A percentile compares a stretch with the other conserved stretches of the same genome.
These are phyloP conservation scores for Hyla sarda DNA, from an alignment of 2,113 vertebrate species.

Conservation along the genomic window DNA sequence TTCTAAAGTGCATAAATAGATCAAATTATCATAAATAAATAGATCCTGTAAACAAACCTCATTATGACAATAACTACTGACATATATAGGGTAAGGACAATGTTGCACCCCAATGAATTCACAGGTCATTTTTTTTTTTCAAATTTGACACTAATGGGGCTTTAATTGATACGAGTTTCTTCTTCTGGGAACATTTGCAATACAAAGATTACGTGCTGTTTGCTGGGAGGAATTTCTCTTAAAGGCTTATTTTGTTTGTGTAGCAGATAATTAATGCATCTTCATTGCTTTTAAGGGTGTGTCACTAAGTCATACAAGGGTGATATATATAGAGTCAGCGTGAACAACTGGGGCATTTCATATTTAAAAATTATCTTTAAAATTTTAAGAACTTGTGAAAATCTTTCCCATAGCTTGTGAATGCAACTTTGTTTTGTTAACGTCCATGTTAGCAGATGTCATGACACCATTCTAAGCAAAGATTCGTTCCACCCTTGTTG, in stretches of 20 bases:
- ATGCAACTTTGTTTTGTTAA: not conserved
- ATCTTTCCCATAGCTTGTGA: not conserved
- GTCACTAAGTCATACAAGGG: conserved; percentile 17
- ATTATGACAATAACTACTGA: no score
- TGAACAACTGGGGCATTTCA: not conserved
- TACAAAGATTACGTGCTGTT: conserved; percentile 29
- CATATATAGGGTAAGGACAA: no score
- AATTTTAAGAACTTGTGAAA: not conserved
- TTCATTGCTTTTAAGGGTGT: conserved; percentile 48
- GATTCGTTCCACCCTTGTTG: not conserved
- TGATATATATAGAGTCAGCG: conserved; percentile 24
- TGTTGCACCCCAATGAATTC: not conserved
- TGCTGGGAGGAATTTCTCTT: conserved; percentile 43
- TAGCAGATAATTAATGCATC: conserved; percentile 44
- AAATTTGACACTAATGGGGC: conserved; percentile 47
- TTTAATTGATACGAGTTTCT: conserved; percentile 43
- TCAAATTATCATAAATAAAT: no score
- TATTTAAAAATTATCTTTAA: not conserved
- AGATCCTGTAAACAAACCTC: no score
- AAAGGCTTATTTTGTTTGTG: conserved; percentile 54
- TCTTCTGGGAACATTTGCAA: conserved; percentile 41
- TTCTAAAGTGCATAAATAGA: no score
- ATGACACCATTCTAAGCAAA: not conserved
- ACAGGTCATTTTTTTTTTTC: conserved; percentile 35
- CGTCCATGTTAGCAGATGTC: not conserved